Base-by-base conservation (phyloP, 2,797 vertebrate species). In the Harpagifer antarcticus region DNA sequence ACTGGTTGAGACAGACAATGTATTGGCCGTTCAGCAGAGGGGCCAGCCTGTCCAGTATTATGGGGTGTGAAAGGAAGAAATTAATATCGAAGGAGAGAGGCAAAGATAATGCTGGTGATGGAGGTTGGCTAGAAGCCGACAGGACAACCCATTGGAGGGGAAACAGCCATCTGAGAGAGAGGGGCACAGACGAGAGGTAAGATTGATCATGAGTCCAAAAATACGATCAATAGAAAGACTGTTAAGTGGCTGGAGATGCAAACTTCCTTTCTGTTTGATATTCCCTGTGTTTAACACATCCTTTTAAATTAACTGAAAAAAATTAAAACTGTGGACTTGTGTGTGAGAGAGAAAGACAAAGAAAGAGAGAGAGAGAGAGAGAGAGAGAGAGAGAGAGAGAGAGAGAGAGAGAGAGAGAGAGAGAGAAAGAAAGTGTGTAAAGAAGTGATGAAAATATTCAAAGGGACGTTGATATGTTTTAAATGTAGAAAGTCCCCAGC, bases 91-190 rank as follows among this genome's bases (percentile, higher is more conserved):
- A 90, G 68, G 84, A 59, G 71, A 87, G 77, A 88, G 70, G 79
- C 85, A 80, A 83, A 82, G 89, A 89, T 85, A 89, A 89, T 83
- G 87, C 83, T 50, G 48, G 66, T 87, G 91, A 91, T 84, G 77
- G 88, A 92, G 88, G 84, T 81, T 74, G 73, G 89, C 78, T 85
- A 81, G 90, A 84, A 88, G 88, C 90, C 92, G 88, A 94, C 92
- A 93, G 91, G 91, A 94, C 93, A 93, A 76, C 66, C 91, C 89
- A 93, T 61, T 91, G 89, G 87, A 94, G 93, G 82, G 90, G 91
- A 94, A 94, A 94, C 84, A 88, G 76, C 74, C 88, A 82, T 83
- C 76, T 79, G 86, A 88, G 68, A 58, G 67, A 50, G 52, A 58
- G 53, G 42, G 72, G 55, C 79, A 71, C 72, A 54, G 72, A 76